Conservation (phyloP, 2,797 vertebrate species). For the Muscicapa comitata region DNA sequence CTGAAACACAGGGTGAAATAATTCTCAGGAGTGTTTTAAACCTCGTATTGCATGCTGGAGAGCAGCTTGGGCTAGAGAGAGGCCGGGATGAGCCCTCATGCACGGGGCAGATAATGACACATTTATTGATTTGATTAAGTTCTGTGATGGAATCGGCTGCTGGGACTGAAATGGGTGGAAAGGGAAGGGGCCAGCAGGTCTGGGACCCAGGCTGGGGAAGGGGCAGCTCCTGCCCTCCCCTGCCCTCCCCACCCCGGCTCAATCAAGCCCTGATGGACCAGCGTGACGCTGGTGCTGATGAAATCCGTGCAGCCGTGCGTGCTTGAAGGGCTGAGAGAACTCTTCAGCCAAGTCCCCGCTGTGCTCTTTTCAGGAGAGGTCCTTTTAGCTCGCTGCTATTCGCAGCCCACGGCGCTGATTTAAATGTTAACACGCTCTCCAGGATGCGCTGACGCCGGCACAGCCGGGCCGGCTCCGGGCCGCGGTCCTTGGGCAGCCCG, state of each 20-base stretch:
- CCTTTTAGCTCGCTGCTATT: slow-evolving; percentile 26
- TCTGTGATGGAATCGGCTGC: rapidly evolving
- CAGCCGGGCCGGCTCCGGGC: too few species aligned
- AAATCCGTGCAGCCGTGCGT: background rate
- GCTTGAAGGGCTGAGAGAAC: slow-evolving; percentile 39
- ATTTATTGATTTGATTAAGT: background rate
- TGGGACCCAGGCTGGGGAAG: rapidly evolving
- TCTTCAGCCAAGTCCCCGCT: slow-evolving; percentile 50
- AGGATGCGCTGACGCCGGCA: background rate
- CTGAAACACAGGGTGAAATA: rapidly evolving
- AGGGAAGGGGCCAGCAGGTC: background rate
- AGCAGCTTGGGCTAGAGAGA: background rate
- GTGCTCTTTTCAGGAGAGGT: slow-evolving; percentile 48
- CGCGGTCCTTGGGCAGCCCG: too few species aligned
- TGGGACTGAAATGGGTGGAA: rapidly evolving
- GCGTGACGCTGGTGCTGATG: background rate
- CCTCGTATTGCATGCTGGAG: rapidly evolving
- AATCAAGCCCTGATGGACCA: slow-evolving; percentile 1
- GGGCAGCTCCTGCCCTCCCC: background rate
- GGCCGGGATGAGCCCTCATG: rapidly evolving
- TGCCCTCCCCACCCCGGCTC: background rate
- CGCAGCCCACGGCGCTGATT: background rate
- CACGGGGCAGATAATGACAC: background rate
- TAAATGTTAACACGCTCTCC: slow-evolving; percentile 20
- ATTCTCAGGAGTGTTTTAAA: background rate